Evolutionary conservation across 2,797 vertebrate species (phyloP), one percentile per base, ranked within the genome.

Genomic region (Galaxias olidus): DNA sequence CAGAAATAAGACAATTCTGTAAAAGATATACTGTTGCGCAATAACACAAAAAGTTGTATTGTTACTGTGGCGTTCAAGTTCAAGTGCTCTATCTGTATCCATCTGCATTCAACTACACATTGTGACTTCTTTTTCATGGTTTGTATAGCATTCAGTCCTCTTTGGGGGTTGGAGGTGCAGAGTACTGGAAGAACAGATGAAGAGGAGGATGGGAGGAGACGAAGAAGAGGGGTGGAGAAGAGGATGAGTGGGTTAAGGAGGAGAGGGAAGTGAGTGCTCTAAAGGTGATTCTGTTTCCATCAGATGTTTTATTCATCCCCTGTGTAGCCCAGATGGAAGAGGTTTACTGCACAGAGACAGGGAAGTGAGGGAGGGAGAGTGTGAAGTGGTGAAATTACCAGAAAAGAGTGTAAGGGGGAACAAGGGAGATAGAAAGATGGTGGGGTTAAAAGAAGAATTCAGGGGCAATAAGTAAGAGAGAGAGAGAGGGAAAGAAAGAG

Each of bases 271-370:
- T 30, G 30, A 30, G 30, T 2, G 6, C 30, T 30, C 6, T 47
- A 57, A 76, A 79, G 78, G 60, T 81, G 79, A 78, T 76, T 76
- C 70, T 73, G 20, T 68, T 76, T 79, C 81, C 77, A 79, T 87
- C 85, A 86, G 73, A 80, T 81, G 79, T 69, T 85, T 79, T 79
- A 76, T 78, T 83, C 72, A 81, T 83, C 77, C 67, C 65, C 55
- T 72, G 70, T 76, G 74, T 60, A 71, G 68, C 71, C 77, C 86
- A 86, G 81, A 82, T 83, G 82, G 84, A 71, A 77, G 76, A 71
- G 61, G 64, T 85, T 86, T 79, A 78, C 74, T 78, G 69, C 66
- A 54, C 73, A 63, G 69, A 66, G 63, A 79, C 79, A 75, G 72
- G 66, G 17, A 43, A 54, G 10, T 9, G 50, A n/a, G 62, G 77